Base-by-base conservation (phyloP, 1,140 invertebrate species). In the Periplaneta americana region DNA sequence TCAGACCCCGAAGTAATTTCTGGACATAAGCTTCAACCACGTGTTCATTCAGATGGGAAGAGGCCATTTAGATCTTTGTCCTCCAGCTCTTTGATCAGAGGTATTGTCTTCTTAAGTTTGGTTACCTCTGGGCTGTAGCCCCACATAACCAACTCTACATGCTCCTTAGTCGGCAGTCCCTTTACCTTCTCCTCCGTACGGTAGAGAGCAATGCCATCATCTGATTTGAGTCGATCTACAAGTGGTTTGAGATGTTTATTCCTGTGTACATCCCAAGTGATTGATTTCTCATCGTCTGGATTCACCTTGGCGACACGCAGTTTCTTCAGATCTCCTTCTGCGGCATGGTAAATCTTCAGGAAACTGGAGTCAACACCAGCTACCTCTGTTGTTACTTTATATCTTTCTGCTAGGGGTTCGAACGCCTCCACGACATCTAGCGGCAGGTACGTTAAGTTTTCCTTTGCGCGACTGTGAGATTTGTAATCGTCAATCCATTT, bases 401-500 rank as follows among this genome's bases (percentile, higher is more conserved):
- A 86, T 77, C 83, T 84, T 6, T 87, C 83, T 3, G 87, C 88
- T 13, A 89, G 78, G 5, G 84, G 83, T 39, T 86, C 82, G 81
- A 85, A 89, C 18, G 84, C 85, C 77, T 85, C 84, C 2, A 88
- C 84, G 4, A 86, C 57, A n/a, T 89, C 87, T 15, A 88, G 77
- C 0, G 87, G 79, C 8, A 89, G 82, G 79, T 89, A 89, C 39
- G 84, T 83, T 75, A 88, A 88, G 79, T 88, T 88, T 76, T 88
- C 87, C 34, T 87, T 87, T 18, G 86, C 2, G 89, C 90, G 22
- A 9, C 84, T 83, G 90, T 88, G 22, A 93, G 84, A 66, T 34
- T 87, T 87, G 76, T 88, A 89, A 34, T 88, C 87, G 57, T 86
- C 86, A 15, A 88, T 84, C 88, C 88, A 89, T 66, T 85, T 84